Percentiles rank a stretch among this genome's conserved stretches.
These are phyloP conservation scores for Spodoptera frugiperda DNA, from an alignment of 1,140 invertebrate genomes.

Conservation along the genomic window DNA sequence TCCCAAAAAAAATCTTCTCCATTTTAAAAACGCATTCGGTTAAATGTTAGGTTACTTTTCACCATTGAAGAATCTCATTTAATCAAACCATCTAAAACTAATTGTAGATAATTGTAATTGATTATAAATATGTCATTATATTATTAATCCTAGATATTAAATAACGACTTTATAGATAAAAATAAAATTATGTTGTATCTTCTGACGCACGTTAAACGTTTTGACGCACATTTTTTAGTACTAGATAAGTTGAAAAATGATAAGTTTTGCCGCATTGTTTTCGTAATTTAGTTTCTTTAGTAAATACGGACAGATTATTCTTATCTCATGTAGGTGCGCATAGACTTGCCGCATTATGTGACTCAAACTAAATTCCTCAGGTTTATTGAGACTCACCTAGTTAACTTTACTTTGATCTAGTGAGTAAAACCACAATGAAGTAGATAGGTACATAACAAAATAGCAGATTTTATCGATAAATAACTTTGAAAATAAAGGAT, in stretches of 20 bases:
- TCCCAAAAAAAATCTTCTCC: neutral
- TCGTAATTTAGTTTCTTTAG: constrained; percentile 40
- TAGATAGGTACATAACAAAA: too few relatives aligned
- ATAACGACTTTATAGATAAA: constrained; percentile 51
- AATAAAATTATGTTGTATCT: constrained; percentile 49
- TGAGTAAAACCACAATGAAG: neutral
- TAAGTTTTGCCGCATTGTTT: constrained; percentile 61
- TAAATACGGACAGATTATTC: constrained; percentile 33
- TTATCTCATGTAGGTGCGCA: constrained; percentile 25
- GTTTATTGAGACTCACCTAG: neutral
- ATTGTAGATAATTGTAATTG: neutral
- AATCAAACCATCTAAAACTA: neutral
- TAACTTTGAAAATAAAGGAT: neutral
- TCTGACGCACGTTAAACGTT: constrained; percentile 56
- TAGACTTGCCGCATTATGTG: constrained; percentile 18
- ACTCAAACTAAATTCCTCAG: constrained; percentile 1
- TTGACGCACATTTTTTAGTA: constrained; percentile 65
- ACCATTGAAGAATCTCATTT: neutral
- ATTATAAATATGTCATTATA: constrained; percentile 15
- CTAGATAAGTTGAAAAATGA: constrained; percentile 58
- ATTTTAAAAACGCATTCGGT: neutral
- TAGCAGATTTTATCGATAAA: too few relatives aligned
- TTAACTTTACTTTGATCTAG: too few relatives aligned
- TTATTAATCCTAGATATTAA: constrained; percentile 44
- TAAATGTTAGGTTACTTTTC: too few relatives aligned